A percentile compares a stretch with the other conserved stretches of the same genome.
Conservation (phyloP, 2,113 vertebrate species). For the Sinocyclocheilus anophthalmus region DNA sequence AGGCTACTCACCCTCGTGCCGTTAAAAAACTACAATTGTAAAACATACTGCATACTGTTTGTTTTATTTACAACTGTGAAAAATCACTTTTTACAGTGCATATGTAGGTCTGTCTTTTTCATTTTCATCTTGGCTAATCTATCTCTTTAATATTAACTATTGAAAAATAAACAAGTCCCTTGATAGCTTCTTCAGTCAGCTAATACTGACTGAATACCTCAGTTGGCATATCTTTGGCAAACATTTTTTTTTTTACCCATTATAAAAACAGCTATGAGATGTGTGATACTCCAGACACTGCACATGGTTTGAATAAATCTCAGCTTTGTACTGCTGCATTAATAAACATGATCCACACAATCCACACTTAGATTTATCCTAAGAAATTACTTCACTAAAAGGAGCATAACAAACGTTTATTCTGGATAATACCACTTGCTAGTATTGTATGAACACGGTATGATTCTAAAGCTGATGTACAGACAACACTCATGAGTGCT, state of each 20-base stretch:
- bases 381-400: background rate
- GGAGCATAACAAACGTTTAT: background rate
- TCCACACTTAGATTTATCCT: background rate
- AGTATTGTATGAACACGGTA: background rate
- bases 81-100: background rate
- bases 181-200: background rate
- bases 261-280: background rate
- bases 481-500: background rate
- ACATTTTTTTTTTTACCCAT: background rate
- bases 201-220: background rate
- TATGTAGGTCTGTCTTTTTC: too few relatives aligned
- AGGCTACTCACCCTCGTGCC: background rate
- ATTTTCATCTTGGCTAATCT: too few relatives aligned
- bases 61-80: too few relatives aligned
- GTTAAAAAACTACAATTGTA: too few relatives aligned
- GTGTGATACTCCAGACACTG: background rate
- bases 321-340: background rate
- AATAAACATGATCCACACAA: constrained; percentile 5
- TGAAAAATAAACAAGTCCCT: too few relatives aligned
- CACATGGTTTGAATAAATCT: background rate
- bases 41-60: too few relatives aligned
- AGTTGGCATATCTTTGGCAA: background rate
- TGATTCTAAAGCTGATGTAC: background rate
- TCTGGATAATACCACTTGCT: too few relatives aligned
- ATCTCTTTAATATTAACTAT: too few relatives aligned